A percentile compares a stretch with the other conserved stretches of the same genome.
Evolutionary conservation across 2,888 invertebrate species (phyloP).

Genomic region (Platycheirus rosarum): DNA sequence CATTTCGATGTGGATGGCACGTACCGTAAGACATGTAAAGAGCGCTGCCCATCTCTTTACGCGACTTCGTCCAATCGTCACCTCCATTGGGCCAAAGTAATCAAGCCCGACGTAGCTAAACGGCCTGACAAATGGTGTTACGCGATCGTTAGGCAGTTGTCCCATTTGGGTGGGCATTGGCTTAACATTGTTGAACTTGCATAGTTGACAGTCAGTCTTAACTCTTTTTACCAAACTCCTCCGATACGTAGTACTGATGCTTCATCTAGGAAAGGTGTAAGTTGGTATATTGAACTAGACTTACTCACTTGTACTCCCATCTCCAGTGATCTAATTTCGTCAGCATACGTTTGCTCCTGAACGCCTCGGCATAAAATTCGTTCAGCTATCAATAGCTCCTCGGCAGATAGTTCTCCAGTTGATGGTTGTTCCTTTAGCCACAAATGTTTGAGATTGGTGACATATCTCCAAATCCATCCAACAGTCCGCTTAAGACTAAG

Average conservation of each 20-base stretch:
- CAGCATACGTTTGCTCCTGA: conserved; percentile 16
- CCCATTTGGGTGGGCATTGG: too few species aligned
- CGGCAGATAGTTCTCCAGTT: background rate
- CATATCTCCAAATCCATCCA: background rate
- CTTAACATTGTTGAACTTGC: too few species aligned
- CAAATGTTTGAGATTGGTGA: background rate
- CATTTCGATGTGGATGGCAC: conserved; percentile 57
- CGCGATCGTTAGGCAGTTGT: too few species aligned
- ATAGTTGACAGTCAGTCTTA: too few species aligned
- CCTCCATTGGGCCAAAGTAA: too few species aligned
- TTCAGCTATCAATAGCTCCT: background rate
- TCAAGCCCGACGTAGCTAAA: conserved; percentile 70
- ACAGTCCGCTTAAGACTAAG: conserved; percentile 15
- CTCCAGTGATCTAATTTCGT: background rate
- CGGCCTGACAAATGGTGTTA: too few species aligned
- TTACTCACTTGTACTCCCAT: too few species aligned
- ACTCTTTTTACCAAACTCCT: too few species aligned
- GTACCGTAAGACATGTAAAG: conserved; percentile 54
- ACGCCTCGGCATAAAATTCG: conserved; percentile 21
- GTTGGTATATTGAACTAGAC: too few species aligned
- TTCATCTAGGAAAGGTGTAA: too few species aligned
- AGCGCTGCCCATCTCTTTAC: conserved; percentile 69
- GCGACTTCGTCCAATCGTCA: conserved; percentile 66
- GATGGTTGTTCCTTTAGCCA: background rate
- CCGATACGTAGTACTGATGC: too few species aligned